Conservation (phyloP, 2,113 vertebrate species). For the Cephalophus harveyi region DNA sequence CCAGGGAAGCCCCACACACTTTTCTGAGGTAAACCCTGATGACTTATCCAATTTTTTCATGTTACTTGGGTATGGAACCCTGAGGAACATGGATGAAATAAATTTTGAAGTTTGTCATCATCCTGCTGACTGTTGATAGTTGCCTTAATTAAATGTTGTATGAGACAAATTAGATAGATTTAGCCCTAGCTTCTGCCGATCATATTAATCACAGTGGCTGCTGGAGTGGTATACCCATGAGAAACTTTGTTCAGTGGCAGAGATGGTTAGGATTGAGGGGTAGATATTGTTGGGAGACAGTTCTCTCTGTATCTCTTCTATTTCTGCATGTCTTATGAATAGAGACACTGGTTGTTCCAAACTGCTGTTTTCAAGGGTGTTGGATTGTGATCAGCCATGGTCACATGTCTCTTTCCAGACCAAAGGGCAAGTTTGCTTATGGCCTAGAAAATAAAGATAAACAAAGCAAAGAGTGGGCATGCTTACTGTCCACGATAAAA, state of each 20-base stretch:
- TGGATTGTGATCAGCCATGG: not conserved
- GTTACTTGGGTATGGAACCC: not conserved
- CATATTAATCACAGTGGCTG: constrained; percentile 3
- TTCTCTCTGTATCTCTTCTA: not conserved
- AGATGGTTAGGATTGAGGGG: not conserved
- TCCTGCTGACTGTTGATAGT: not conserved
- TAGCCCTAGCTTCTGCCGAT: not conserved
- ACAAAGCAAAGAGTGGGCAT: not conserved
- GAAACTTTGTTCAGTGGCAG: not conserved
- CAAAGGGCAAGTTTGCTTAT: not conserved
- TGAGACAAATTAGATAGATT: not conserved
- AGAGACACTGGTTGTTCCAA: not conserved
- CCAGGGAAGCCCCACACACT: not conserved
- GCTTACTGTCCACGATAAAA: not conserved
- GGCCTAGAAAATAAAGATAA: not conserved
- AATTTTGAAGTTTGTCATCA: not conserved
- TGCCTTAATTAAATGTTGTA: constrained; percentile 23
- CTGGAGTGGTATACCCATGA: not conserved
- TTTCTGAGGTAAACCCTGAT: not conserved
- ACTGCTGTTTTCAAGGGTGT: not conserved
- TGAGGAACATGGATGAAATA: constrained; percentile 3
- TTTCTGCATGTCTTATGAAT: not conserved
- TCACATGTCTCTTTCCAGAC: not conserved
- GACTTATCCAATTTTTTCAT: not conserved
- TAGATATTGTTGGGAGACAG: not conserved